Percentiles rank a stretch among this genome's conserved stretches.
Conservation (phyloP, 2,888 invertebrate species). For the Vesta saturnalis region DNA sequence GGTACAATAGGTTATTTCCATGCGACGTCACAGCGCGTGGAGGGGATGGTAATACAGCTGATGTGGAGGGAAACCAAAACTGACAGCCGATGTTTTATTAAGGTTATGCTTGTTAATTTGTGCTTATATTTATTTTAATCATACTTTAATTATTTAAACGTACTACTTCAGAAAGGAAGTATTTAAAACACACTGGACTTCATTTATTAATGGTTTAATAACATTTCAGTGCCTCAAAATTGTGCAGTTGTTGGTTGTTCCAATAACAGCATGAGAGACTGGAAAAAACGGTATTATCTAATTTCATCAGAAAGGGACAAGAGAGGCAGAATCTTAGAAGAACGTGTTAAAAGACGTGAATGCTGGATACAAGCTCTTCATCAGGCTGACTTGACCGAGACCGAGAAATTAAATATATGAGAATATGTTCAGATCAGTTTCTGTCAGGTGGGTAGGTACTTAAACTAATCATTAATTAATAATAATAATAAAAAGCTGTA, state of each 20-base stretch:
- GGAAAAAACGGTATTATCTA: background rate
- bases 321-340: background rate
- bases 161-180: no score
- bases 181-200: no score
- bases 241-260: slow-evolving; percentile 11
- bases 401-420: slow-evolving; percentile 9
- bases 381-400: slow-evolving; percentile 7
- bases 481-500: background rate
- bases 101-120: no score
- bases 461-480: background rate
- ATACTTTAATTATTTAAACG: no score
- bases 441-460: background rate
- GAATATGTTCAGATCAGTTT: slow-evolving; percentile 13
- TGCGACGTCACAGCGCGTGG: no score
- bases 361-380: background rate
- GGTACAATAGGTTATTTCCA: no score
- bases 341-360: no score
- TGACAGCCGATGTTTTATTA: no score
- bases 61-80: no score
- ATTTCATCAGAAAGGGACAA: slow-evolving; percentile 1
- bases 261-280: slow-evolving; percentile 9
- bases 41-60: no score
- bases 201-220: no score
- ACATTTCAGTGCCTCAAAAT: slow-evolving; percentile 10
- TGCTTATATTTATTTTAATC: no score